phyloP scores from a whole-genome alignment of 2,888 invertebrate species.

The Acanthosepion pharaonis region DNA sequence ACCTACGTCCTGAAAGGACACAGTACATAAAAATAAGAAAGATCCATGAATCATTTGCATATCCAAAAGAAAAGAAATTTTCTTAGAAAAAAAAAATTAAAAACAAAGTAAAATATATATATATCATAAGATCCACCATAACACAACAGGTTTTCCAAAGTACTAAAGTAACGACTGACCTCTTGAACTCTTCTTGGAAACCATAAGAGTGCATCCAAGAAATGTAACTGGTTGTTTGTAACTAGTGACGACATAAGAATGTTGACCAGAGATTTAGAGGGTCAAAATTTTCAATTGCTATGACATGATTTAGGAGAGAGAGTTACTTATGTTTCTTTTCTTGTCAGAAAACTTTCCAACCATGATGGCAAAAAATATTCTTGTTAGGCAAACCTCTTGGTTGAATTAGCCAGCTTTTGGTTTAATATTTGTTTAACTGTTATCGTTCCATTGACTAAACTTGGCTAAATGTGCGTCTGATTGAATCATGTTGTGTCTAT shows the following conservation, averaged over 20 bases:
- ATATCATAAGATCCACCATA: too few species aligned
- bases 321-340: neutral
- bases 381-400: neutral
- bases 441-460: too few species aligned
- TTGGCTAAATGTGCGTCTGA: neutral
- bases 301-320: neutral
- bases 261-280: neutral
- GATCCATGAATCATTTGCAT: too few species aligned
- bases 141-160: too few species aligned
- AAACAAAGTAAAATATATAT: too few species aligned
- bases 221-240: neutral
- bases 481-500: neutral
- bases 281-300: neutral
- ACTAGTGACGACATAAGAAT: neutral
- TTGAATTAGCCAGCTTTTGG: neutral
- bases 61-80: too few species aligned
- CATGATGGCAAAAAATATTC: neutral
- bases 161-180: neutral
- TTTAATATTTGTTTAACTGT: slow-evolving; percentile 2
- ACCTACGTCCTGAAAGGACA: too few species aligned
- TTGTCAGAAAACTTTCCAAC: neutral
- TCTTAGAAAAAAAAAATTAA: too few species aligned
- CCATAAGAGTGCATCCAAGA: neutral
- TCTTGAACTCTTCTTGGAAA: neutral
- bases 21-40: too few species aligned